These are phyloP conservation scores for Chionomys nivalis DNA, from an alignment of 2,113 vertebrate genomes.

Conservation along the genomic window DNA sequence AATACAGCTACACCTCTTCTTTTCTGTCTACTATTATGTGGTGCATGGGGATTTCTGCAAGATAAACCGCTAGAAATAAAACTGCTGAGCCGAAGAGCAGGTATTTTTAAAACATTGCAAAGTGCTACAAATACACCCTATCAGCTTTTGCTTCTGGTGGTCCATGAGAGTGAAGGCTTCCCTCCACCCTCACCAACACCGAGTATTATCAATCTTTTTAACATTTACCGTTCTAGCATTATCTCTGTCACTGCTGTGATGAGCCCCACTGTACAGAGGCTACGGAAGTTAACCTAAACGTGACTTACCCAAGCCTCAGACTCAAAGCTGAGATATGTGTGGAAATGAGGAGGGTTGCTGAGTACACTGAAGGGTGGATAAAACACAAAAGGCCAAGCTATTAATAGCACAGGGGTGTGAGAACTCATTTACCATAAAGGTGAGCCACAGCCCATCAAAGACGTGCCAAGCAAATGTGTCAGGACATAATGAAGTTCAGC, in stretches of 20 bases:
- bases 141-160: neutral
- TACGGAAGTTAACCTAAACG: fast-evolving
- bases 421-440: constrained; percentile 68
- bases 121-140: neutral
- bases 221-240: neutral
- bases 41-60: neutral
- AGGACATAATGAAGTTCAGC: constrained; percentile 62
- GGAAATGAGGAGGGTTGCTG: neutral
- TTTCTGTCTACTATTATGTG: neutral
- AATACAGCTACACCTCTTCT: neutral
- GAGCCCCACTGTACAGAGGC: neutral
- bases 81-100: neutral
- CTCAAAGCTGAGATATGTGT: neutral
- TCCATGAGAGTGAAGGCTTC: neutral
- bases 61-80: neutral
- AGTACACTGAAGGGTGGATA: constrained; percentile 32
- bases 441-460: constrained; percentile 39
- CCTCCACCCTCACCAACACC: constrained; percentile 44
- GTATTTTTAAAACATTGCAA: neutral
- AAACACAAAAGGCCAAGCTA: constrained; percentile 55
- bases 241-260: neutral
- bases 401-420: constrained; percentile 44
- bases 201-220: constrained; percentile 17
- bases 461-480: constrained; percentile 59
- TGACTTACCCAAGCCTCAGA: neutral